phyloP scores from a whole-genome alignment of 2,113 vertebrate species.

The Chaenocephalus aceratus region DNA sequence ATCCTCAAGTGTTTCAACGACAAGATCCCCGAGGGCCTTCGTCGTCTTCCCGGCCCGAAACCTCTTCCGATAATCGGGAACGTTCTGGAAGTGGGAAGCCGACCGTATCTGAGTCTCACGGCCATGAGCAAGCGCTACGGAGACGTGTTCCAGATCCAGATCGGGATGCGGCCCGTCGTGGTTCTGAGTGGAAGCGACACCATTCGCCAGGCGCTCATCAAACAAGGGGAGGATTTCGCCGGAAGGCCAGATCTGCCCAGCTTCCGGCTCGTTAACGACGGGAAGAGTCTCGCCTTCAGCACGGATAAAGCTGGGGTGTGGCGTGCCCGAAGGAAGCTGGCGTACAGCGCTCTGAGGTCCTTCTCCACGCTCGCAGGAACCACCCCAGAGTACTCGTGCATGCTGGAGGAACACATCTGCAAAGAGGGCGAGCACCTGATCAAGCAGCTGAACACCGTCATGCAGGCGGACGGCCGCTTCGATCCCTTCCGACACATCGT shows the following conservation, averaged over 20 bases:
- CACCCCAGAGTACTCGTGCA: constrained; percentile 73
- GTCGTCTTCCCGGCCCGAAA: constrained; percentile 86
- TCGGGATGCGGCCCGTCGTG: constrained; percentile 89
- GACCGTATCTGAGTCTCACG: constrained; percentile 86
- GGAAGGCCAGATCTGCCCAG: constrained; percentile 88
- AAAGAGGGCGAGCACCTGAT: constrained; percentile 85
- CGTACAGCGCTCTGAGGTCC: constrained; percentile 84
- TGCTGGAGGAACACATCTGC: constrained; percentile 86
- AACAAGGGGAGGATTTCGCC: constrained; percentile 90
- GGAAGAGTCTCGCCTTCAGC: constrained; percentile 88
- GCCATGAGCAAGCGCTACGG: constrained; percentile 88
- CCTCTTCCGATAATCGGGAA: constrained; percentile 89
- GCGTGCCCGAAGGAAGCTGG: constrained; percentile 84
- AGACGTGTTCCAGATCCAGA: constrained; percentile 87
- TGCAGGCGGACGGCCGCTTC: constrained; percentile 81
- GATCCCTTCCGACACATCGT: constrained; percentile 88
- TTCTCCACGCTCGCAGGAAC: constrained; percentile 74
- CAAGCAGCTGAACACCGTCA: constrained; percentile 76
- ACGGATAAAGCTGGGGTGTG: constrained; percentile 79
- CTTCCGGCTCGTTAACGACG: constrained; percentile 73
- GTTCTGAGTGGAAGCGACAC: constrained; percentile 88
- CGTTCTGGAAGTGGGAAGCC: constrained; percentile 83
- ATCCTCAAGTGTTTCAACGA: constrained; percentile 70
- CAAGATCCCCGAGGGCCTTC: constrained; percentile 85
- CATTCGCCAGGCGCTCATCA: constrained; percentile 88